These are phyloP conservation scores for Sylvietta virens DNA, from an alignment of 2,113 vertebrate species.

Conservation along the genomic window DNA sequence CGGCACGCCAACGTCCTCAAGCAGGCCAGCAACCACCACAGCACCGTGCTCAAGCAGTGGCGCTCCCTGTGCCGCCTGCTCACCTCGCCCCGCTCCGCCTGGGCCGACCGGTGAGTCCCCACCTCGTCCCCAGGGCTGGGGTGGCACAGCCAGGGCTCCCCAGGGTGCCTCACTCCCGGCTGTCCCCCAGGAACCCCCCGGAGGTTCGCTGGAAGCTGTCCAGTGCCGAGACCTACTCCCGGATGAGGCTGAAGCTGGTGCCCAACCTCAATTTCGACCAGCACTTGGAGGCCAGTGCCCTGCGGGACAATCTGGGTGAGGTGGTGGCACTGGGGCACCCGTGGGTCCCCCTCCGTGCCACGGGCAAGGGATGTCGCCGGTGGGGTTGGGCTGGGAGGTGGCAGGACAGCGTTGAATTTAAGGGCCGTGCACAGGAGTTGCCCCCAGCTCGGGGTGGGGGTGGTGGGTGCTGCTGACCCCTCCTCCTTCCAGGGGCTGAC, in stretches of 20 bases:
- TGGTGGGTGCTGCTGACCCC: neutral
- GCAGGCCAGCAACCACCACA: constrained; percentile 82
- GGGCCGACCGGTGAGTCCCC: constrained; percentile 81
- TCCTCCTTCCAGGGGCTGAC: constrained; percentile 76
- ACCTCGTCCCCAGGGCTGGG: accelerated
- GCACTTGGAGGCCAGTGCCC: constrained; percentile 91
- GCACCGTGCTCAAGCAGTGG: constrained; percentile 86
- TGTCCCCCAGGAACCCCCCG: constrained; percentile 69
- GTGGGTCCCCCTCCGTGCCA: accelerated
- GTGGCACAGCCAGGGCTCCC: accelerated
- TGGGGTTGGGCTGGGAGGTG: neutral
- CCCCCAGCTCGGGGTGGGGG: no score
- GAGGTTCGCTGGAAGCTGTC: constrained; percentile 87
- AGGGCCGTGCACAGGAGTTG: accelerated
- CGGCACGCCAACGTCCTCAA: constrained; percentile 80
- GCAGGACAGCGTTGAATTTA: accelerated
- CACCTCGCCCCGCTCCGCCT: constrained; percentile 83
- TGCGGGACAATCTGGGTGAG: constrained; percentile 92
- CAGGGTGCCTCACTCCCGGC: accelerated
- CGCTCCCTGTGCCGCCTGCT: constrained; percentile 80
- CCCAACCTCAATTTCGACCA: constrained; percentile 88
- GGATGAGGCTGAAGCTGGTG: constrained; percentile 96
- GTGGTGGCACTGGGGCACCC: neutral
- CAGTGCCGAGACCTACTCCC: constrained; percentile 89
- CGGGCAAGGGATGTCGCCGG: accelerated